phyloP scores from a whole-genome alignment of 53 echinoderm and acorn worm genomes.

The Arbacia lixula region DNA sequence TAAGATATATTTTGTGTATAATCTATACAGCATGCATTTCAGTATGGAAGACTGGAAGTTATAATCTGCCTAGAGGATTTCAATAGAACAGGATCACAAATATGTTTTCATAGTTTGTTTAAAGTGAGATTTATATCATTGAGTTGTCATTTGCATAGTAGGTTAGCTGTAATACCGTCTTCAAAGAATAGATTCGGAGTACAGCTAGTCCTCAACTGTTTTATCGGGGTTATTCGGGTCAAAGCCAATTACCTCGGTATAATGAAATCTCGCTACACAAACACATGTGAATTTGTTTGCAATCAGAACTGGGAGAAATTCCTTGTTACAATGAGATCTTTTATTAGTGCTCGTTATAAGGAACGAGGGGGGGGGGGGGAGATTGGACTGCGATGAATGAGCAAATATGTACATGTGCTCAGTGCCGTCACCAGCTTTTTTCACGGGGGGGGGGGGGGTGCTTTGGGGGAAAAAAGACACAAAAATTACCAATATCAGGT shows the following conservation, averaged over 20 bases:
- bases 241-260: constrained; percentile 1
- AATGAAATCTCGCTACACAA: constrained; percentile 18
- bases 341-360: constrained; percentile 1
- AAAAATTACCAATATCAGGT: no score
- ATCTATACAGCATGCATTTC: background rate
- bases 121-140: constrained; percentile 10
- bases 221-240: no score
- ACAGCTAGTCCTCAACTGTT: background rate
- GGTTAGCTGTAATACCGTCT: constrained; percentile 15
- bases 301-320: constrained; percentile 8
- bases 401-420: no score
- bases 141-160: constrained; percentile 18
- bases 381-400: no score
- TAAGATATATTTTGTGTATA: constrained; percentile 18
- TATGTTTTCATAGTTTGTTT: constrained; percentile 4
- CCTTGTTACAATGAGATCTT: constrained; percentile 8
- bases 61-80: constrained; percentile 11
- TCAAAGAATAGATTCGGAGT: constrained; percentile 14
- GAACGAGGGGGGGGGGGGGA: no score
- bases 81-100: constrained; percentile 12
- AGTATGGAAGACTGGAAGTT: constrained; percentile 22
- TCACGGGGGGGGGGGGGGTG: no score
- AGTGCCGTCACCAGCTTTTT: no score
- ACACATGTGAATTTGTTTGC: constrained; percentile 6
- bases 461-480: no score